These are phyloP conservation scores for Acromyrmex charruanus DNA, from an alignment of 1,140 invertebrate species.

Conservation along the genomic window DNA sequence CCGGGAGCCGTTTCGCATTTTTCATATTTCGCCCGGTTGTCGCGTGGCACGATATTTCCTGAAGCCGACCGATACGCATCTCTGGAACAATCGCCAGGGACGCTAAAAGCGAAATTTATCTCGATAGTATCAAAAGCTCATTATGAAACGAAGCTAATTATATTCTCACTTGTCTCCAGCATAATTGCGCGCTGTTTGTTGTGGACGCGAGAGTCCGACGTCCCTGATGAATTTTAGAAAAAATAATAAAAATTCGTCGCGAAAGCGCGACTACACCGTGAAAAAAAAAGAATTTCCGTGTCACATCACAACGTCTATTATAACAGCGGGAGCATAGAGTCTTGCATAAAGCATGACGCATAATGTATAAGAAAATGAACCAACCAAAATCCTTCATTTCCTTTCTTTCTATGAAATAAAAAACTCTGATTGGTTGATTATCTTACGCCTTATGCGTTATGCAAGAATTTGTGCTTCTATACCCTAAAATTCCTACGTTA, in stretches of 20 bases:
- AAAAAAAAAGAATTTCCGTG: neutral
- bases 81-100: neutral
- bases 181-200: conserved; percentile 38
- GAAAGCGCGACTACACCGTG: neutral
- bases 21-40: conserved; percentile 54
- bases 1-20: conserved; percentile 66
- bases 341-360: too few species aligned
- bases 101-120: conserved; percentile 50
- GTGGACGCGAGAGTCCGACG: neutral
- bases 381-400: too few species aligned
- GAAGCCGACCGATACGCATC: conserved; percentile 37
- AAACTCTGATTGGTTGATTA: too few species aligned
- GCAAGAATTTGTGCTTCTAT: too few species aligned
- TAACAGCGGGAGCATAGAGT: neutral
- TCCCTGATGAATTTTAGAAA: conserved; percentile 15
- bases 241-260: conserved; percentile 21
- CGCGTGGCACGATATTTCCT: conserved; percentile 50
- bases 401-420: too few species aligned
- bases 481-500: neutral
- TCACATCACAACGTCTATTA: neutral
- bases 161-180: neutral
- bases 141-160: conserved; percentile 57
- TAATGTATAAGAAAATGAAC: too few species aligned
- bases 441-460: too few species aligned
- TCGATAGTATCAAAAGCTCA: conserved; percentile 46